Conservation (phyloP, 2,888 invertebrate species). For the Actias luna region DNA sequence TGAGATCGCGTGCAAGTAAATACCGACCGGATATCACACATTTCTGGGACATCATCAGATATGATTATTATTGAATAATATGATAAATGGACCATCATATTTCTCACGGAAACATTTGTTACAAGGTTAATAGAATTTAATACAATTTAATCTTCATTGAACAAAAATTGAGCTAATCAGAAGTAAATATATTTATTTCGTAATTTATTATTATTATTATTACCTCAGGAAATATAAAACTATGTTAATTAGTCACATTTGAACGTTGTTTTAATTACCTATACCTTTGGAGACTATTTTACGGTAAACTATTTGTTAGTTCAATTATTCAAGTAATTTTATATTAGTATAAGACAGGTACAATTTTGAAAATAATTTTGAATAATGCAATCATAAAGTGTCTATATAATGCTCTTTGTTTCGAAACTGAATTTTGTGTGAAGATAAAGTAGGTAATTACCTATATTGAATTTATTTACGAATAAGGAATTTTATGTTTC, state of each 20-base stretch:
- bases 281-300: no score
- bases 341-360: no score
- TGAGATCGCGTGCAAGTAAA: conserved; percentile 13
- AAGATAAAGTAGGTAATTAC: no score
- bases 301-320: no score
- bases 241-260: no score
- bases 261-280: no score
- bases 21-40: conserved; percentile 34
- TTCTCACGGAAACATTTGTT: conserved; percentile 31
- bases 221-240: no score
- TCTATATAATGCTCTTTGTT: background rate
- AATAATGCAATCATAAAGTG: background rate
- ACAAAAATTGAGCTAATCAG: background rate
- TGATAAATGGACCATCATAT: conserved; percentile 40
- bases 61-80: conserved; percentile 35
- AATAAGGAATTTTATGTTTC: background rate
- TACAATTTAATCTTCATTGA: background rate
- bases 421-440: background rate
- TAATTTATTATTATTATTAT: background rate
- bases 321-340: no score
- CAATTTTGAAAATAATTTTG: no score
- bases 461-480: no score
- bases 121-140: conserved; percentile 27
- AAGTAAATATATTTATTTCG: background rate
- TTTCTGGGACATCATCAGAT: conserved; percentile 31